These are phyloP conservation scores for Littorina saxatilis DNA, from an alignment of 1,140 invertebrate genomes.

Conservation along the genomic window DNA sequence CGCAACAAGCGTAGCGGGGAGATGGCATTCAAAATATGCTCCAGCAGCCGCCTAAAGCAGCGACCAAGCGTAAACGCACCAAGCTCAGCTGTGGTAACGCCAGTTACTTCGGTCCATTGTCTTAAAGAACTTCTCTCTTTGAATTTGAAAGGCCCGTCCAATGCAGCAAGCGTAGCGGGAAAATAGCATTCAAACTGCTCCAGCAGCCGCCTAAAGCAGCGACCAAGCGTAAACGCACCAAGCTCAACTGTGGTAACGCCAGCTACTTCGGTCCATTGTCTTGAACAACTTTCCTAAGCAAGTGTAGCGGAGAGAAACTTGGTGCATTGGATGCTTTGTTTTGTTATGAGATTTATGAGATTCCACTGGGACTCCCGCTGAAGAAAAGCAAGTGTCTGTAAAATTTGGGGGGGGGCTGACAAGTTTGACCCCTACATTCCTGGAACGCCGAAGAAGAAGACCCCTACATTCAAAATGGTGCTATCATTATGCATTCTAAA, in stretches of 20 bases:
- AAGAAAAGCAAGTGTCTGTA: too few relatives aligned
- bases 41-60: conserved; percentile 35
- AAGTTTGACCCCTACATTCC: too few relatives aligned
- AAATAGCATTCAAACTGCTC: conserved; percentile 36
- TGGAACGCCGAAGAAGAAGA: too few relatives aligned
- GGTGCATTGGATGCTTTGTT: too few relatives aligned
- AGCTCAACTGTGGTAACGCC: conserved; percentile 44
- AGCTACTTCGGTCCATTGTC: conserved; percentile 32
- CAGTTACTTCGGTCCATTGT: conserved; percentile 31
- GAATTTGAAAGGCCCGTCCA: conserved; percentile 50
- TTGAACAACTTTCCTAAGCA: too few relatives aligned
- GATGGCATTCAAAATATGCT: conserved; percentile 35
- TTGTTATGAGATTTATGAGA: too few relatives aligned
- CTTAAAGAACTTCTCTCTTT: too few relatives aligned
- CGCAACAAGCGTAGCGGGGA: conserved; percentile 30
- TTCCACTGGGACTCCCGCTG: too few relatives aligned
- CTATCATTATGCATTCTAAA: too few relatives aligned
- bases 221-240: conserved; percentile 49
- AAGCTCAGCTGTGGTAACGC: conserved; percentile 45
- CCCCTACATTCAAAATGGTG: too few relatives aligned
- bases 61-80: conserved; percentile 48
- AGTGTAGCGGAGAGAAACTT: too few relatives aligned
- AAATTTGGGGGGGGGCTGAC: too few relatives aligned
- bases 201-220: conserved; percentile 35
- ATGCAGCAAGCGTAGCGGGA: conserved; percentile 23